Evolutionary conservation across 2,797 vertebrate species (phyloP), one percentile per base, ranked within the genome.

Genomic region (Rhabdomys pumilio): DNA sequence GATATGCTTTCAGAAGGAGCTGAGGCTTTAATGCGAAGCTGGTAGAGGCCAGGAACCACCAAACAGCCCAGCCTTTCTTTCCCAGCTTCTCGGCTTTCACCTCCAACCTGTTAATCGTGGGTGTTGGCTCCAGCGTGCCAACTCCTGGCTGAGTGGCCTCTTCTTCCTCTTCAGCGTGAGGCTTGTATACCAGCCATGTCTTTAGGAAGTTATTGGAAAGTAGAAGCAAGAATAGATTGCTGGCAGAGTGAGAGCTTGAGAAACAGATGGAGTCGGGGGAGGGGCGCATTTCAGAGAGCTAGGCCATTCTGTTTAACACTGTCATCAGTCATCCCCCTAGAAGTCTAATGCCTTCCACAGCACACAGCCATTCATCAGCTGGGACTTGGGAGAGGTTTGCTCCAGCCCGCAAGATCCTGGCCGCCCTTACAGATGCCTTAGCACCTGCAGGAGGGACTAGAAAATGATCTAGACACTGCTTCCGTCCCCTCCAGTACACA

Each of bases 131-230:
- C 47, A 57, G 47, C 0, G 0, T 20, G 81, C 59, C 38, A 89
- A 41, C 29, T 93, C 59, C 53, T 38, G 93, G 90, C 88, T 61
- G 57, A 84, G 80, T 12, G 38, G 81, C 38, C 72, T 69, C 65
- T 63, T 75, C 72, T 59, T 76, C n/a, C 53, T 31, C 72, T 38
- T 67, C 24, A 81, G 65, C 91, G 53, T 0, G 0, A 96, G 92
- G 76, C 76, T 91, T 73, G 31, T 85, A 50, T 75, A 89, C 55
- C 83, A 80, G 67, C 57, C 0, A 17, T 92, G 92, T 84, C 79
- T 96, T 93, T 53, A 96, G 91, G 90, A 94, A 93, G 84, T 89
- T 65, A 92, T 4, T 97, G 94, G 97, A 91, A 97, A 96, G 91
- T 77, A 57, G 88, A 91, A 90, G 86, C 80, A 83, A 89, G 95